Conservation (phyloP, 2,113 vertebrate genomes). For the Phocoena sinus region DNA sequence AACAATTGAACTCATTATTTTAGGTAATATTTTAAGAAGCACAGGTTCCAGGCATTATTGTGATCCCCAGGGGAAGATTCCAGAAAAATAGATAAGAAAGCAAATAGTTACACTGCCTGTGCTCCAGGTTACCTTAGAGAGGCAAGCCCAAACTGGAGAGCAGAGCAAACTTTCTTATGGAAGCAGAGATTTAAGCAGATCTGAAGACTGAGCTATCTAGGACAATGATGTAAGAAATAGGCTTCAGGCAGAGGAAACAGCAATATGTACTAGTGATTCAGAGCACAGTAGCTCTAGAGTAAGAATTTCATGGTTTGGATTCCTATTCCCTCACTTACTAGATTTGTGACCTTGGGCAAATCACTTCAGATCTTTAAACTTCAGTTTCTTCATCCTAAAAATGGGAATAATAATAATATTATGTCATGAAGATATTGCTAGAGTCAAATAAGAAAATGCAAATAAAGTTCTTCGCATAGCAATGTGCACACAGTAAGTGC, state of each 20-base stretch:
- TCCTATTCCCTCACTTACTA: neutral
- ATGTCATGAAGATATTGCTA: neutral
- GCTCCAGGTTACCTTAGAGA: neutral
- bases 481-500: neutral
- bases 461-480: neutral
- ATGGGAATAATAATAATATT: neutral
- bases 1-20: neutral
- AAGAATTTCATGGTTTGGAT: neutral
- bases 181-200: neutral
- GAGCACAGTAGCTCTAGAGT: neutral
- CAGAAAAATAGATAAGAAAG: neutral
- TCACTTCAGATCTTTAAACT: slow-evolving; percentile 21
- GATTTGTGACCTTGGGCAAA: slow-evolving; percentile 23
- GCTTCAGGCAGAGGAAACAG: neutral
- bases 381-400: slow-evolving; percentile 42
- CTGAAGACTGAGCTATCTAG: neutral
- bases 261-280: neutral
- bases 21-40: neutral
- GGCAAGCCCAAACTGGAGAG: neutral
- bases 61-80: neutral
- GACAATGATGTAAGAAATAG: neutral
- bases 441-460: neutral
- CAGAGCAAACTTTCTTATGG: neutral
- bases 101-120: neutral
- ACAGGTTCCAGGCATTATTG: neutral